These are phyloP conservation scores for Rhinoderma darwinii DNA, from an alignment of 2,113 vertebrate species.

Conservation along the genomic window DNA sequence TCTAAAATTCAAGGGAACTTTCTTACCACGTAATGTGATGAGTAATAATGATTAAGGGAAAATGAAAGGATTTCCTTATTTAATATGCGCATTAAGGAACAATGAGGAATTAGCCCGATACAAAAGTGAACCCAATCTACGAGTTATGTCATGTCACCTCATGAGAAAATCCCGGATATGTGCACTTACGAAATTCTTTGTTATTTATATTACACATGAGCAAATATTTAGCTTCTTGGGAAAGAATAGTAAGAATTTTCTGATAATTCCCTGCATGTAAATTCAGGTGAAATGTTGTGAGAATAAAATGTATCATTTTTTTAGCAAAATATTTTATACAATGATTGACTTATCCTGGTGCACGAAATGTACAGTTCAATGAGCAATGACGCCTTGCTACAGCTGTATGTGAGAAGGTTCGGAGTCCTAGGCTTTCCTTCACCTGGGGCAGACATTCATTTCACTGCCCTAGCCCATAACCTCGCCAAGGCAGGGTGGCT, in stretches of 20 bases:
- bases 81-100: background rate
- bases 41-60: background rate
- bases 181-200: background rate
- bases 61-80: background rate
- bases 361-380: background rate
- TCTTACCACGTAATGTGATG: background rate
- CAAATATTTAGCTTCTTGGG: background rate
- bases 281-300: background rate
- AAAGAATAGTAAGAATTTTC: background rate
- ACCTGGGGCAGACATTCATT: too few species aligned
- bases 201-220: background rate
- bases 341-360: background rate
- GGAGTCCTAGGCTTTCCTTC: background rate
- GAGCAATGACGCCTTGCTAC: background rate
- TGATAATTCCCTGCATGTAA: background rate
- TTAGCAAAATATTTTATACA: background rate
- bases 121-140: background rate
- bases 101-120: background rate
- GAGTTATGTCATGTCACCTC: slow-evolving; percentile 23
- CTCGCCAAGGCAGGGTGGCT: too few species aligned
- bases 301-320: background rate
- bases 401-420: background rate
- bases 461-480: too few species aligned
- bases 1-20: slow-evolving; percentile 1
- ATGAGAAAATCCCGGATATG: background rate